Conservation (phyloP, 2,113 vertebrate species). For the Catharus minimus region DNA sequence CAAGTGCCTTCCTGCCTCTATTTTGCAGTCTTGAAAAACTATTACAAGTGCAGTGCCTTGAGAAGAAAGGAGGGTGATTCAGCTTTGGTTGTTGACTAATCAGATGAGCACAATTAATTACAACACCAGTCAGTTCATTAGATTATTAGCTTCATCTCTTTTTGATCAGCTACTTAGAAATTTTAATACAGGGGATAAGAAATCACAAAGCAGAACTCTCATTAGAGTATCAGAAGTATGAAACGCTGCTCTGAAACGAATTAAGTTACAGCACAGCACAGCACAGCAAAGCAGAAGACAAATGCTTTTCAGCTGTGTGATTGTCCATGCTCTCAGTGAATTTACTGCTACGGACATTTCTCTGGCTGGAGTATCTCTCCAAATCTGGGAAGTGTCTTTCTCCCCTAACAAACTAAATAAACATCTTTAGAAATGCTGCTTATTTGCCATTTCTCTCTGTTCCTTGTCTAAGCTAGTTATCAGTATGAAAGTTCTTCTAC, state of each 20-base stretch:
- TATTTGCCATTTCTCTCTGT: neutral
- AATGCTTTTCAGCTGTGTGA: neutral
- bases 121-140: slow-evolving; percentile 30
- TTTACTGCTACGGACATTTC: neutral
- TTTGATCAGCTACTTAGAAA: slow-evolving; percentile 38
- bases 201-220: neutral
- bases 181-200: slow-evolving; percentile 12
- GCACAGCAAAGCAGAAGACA: neutral
- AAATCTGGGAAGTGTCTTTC: neutral
- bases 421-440: neutral
- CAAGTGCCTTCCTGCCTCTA: neutral
- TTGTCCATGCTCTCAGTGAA: neutral
- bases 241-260: neutral
- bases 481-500: neutral
- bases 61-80: slow-evolving; percentile 9
- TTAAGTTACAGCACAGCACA: neutral
- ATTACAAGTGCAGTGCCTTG: neutral
- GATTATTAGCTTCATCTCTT: slow-evolving; percentile 35
- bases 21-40: neutral
- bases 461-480: neutral
- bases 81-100: slow-evolving; percentile 45
- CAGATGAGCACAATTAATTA: slow-evolving; percentile 46
- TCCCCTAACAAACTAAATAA: neutral
- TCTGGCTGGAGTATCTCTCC: neutral
- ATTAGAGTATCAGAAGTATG: neutral